These are phyloP conservation scores for Saguinus midas DNA, from an alignment of 2,113 vertebrate species.

Conservation along the genomic window DNA sequence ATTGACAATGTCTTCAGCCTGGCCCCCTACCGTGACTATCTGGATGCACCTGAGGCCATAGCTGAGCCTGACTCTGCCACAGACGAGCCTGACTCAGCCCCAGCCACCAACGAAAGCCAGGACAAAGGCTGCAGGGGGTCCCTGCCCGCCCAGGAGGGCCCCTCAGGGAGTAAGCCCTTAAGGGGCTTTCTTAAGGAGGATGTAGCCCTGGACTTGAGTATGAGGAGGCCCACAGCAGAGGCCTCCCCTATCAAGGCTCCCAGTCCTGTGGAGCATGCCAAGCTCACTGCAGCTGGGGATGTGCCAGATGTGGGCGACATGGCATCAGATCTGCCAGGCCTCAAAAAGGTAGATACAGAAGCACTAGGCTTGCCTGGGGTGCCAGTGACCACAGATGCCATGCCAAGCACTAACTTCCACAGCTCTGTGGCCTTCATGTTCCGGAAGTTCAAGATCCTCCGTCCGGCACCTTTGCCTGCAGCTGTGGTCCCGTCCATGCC, in stretches of 20 bases:
- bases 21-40: constrained; percentile 89
- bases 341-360: constrained; percentile 4
- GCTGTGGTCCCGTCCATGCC: background rate
- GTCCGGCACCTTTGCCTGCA: background rate
- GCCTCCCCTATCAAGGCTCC: background rate
- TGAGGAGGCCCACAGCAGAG: constrained; percentile 35
- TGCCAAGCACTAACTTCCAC: constrained; percentile 78
- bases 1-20: constrained; percentile 96
- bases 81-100: background rate
- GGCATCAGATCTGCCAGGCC: background rate
- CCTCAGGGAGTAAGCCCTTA: rapidly evolving
- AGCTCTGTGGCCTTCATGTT: constrained; percentile 84
- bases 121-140: rapidly evolving
- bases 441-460: constrained; percentile 84
- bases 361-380: background rate
- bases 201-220: constrained; percentile 62
- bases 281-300: constrained; percentile 24
- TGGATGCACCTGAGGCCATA: constrained; percentile 68
- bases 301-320: background rate
- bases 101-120: background rate
- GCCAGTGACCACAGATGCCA: constrained; percentile 2
- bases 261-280: rapidly evolving
- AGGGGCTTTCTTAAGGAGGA: background rate
- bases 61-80: rapidly evolving
- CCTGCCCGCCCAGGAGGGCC: rapidly evolving